A percentile compares a stretch with the other conserved stretches of the same genome.
phyloP scores from a whole-genome alignment of 2,797 vertebrate species.

The Pseudotriccus pelzelni region DNA sequence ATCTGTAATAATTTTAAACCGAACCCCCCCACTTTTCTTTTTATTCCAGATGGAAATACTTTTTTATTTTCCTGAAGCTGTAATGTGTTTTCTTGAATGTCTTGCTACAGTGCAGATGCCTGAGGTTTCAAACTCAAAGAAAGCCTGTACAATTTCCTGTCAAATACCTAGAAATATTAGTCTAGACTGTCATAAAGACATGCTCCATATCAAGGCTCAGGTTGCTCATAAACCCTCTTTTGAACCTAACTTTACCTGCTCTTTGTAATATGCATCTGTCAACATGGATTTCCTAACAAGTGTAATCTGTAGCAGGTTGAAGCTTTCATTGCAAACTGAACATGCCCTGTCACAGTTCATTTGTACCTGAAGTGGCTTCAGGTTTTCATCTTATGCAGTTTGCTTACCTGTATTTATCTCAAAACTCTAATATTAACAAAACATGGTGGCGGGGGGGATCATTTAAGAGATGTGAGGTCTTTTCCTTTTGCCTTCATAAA shows the following conservation, averaged over 20 bases:
- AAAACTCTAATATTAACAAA: background rate
- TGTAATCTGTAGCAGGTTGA: background rate
- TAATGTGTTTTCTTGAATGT: background rate
- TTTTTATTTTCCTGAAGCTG: background rate
- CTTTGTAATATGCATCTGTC: slow-evolving; percentile 26
- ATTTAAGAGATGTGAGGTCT: background rate
- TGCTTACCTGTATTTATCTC: background rate
- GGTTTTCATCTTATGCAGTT: background rate
- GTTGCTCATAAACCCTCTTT: slow-evolving; percentile 9
- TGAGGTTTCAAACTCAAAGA: background rate
- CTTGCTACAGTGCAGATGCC: background rate
- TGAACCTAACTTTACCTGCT: background rate
- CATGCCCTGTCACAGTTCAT: background rate
- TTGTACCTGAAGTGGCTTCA: background rate
- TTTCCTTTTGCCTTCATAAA: background rate
- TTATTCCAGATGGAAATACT: background rate
- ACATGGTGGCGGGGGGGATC: too few relatives aligned
- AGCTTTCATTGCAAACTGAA: background rate
- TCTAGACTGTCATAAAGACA: background rate
- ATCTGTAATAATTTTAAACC: background rate
- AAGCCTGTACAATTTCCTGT: background rate
- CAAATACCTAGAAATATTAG: slow-evolving; percentile 4
- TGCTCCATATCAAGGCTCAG: background rate
- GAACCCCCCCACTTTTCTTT: background rate
- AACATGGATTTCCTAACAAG: slow-evolving; percentile 1